These are phyloP conservation scores for Paramuricea clavata DNA, from an alignment of 92 coral and sea anemone species.

Conservation along the genomic window DNA sequence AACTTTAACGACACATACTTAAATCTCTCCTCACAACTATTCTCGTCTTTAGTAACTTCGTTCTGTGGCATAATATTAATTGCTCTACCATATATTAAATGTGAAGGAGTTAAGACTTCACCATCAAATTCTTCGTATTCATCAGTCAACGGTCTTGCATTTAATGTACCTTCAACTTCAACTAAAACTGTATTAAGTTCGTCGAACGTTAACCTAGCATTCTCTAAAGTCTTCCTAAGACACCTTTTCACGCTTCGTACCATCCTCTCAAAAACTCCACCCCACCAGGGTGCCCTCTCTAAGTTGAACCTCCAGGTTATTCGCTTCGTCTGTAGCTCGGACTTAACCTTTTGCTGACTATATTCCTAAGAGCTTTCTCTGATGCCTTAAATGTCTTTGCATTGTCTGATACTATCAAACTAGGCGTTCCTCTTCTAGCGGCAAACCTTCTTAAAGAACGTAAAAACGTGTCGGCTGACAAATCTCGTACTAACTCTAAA, in stretches of 20 bases:
- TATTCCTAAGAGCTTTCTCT: not conserved
- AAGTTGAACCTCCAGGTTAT: not conserved
- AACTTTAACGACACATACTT: not conserved
- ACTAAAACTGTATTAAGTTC: not conserved
- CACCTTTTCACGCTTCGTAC: not conserved
- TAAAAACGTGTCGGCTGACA: constrained; percentile 49
- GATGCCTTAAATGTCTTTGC: constrained; percentile 26
- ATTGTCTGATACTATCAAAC: not conserved
- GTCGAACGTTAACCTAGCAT: not conserved
- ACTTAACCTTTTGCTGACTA: not conserved
- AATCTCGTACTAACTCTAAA: constrained; percentile 47
- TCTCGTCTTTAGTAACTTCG: not conserved
- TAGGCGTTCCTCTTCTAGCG: constrained; percentile 23
- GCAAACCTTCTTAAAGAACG: constrained; percentile 47
- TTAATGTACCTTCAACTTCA: not conserved
- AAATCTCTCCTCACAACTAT: not conserved
- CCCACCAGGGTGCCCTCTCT: not conserved
- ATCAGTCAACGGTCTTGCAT: constrained; percentile 2
- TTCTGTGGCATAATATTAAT: not conserved
- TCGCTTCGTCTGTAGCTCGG: not conserved
- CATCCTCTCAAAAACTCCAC: not conserved
- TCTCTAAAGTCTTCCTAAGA: not conserved
- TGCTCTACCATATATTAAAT: not conserved
- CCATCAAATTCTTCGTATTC: constrained; percentile 13
- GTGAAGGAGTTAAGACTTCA: constrained; percentile 1